Conservation (phyloP, 2,888 invertebrate genomes). For the Hyppa rectilinea region DNA sequence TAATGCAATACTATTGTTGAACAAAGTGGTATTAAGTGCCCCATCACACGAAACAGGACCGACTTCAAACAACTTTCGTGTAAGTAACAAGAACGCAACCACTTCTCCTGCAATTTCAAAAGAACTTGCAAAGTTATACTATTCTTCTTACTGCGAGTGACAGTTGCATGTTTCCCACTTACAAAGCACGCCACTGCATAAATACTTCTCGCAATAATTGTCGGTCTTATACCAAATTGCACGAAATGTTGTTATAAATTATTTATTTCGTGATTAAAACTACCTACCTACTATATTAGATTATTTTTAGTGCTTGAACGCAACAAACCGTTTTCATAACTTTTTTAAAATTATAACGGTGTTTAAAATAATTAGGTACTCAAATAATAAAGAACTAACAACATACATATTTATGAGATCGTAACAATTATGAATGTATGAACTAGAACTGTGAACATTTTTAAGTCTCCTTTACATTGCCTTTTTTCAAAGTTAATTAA, state of each 20-base stretch:
- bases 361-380: conserved; percentile 16
- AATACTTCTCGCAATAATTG: not conserved
- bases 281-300: conserved; percentile 3
- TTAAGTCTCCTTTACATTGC: not conserved
- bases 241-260: conserved; percentile 7
- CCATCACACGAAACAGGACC: conserved; percentile 4
- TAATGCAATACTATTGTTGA: not conserved
- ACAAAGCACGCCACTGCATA: conserved; percentile 8
- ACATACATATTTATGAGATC: not conserved
- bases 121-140: not conserved
- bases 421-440: not conserved
- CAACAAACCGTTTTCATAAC: not conserved
- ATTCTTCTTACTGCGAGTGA: not conserved
- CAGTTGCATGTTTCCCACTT: conserved; percentile 17
- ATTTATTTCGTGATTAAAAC: conserved; percentile 4
- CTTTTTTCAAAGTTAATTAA: not conserved
- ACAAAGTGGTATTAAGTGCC: conserved; percentile 12
- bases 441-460: not conserved
- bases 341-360: not conserved
- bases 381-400: not conserved
- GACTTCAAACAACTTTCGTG: conserved; percentile 6
- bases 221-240: conserved; percentile 9
- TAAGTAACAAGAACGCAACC: not conserved
- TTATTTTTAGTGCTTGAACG: not conserved
- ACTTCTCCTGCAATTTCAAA: conserved; percentile 4